Base-by-base conservation (phyloP, 2,888 invertebrate genomes). In the Lacanobia wlatinum region DNA sequence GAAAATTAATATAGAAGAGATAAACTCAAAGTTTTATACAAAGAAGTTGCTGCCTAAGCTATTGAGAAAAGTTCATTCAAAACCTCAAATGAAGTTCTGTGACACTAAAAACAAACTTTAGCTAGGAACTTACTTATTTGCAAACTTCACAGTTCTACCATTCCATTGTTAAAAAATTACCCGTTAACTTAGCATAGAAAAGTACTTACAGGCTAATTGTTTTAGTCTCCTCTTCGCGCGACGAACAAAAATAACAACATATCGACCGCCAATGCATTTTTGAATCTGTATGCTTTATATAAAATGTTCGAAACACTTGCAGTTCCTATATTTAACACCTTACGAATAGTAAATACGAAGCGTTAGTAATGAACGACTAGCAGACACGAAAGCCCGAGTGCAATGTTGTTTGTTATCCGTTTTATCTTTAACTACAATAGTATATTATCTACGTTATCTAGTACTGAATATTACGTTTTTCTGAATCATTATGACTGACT, bases 181-280 rank as follows among this genome's bases (percentile, higher is more conserved):
- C 6, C 16, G 23, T 14, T 64, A 72, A 56, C 5, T 56, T 77
- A 43, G n/a, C 52, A 61, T 59, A 52, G 8, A 74, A 64, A 65
- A 62, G 58, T 78, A 84, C 84, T 86, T 73, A 84, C 84, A 80
- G 58, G 46, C 73, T 76, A 60, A 74, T 62, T 61, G 75, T 66
- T 48, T 73, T 69, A 34, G 65, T 58, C 14, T 73, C 62, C n/a
- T 69, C 62, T 46, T 55, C 56, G 10, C 62, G 77, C 48, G 73
- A 18, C 38, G 80, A 66, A 55, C 85, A 79, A 64, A 72, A 73
- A 74, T 70, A 71, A 80, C 88, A 88, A 76, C 82, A 89, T 63
- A 87, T 73, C 40, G 82, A 84, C 23, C 80, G 79, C 87, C 85
- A 89, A 80, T 79, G 84, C 88, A 89, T 89, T 52, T 70, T 78